These are phyloP conservation scores for Xiphophorus maculatus DNA, from an alignment of 2,113 vertebrate species.

Conservation along the genomic window DNA sequence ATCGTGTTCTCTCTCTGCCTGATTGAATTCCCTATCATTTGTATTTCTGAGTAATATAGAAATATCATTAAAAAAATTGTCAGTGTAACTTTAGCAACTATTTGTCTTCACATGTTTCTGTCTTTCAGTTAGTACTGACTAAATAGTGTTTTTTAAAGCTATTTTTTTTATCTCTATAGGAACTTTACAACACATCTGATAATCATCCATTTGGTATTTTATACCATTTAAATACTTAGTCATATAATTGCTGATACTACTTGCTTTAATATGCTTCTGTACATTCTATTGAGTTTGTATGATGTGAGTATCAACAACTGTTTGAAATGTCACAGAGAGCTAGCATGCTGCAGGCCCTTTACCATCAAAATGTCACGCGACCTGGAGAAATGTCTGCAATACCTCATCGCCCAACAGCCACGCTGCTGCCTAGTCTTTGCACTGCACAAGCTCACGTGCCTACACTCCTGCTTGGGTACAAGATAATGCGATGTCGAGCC, in stretches of 20 bases:
- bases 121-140: background rate
- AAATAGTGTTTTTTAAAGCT: background rate
- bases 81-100: too few relatives aligned
- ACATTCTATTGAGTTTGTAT: conserved; percentile 30
- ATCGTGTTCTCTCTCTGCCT: too few relatives aligned
- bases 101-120: too few relatives aligned
- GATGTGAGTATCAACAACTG: conserved; percentile 66
- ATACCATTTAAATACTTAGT: background rate
- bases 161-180: background rate
- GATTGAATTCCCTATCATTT: too few relatives aligned
- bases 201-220: background rate
- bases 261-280: conserved; percentile 10
- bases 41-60: too few relatives aligned
- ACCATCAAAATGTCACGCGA: conserved; percentile 67
- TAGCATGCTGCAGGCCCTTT: conserved; percentile 60
- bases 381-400: conserved; percentile 27
- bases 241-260: conserved; percentile 9
- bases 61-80: too few relatives aligned
- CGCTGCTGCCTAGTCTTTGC: conserved; percentile 21
- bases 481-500: conserved; percentile 46
- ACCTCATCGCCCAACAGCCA: conserved; percentile 48
- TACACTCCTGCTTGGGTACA: conserved; percentile 37
- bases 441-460: conserved; percentile 18
- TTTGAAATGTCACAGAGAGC: conserved; percentile 61
- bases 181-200: background rate